Evolutionary conservation across 2,797 vertebrate genomes (phyloP), one percentile per base, ranked within the genome.

Genomic region (Rhynchonycteris naso): DNA sequence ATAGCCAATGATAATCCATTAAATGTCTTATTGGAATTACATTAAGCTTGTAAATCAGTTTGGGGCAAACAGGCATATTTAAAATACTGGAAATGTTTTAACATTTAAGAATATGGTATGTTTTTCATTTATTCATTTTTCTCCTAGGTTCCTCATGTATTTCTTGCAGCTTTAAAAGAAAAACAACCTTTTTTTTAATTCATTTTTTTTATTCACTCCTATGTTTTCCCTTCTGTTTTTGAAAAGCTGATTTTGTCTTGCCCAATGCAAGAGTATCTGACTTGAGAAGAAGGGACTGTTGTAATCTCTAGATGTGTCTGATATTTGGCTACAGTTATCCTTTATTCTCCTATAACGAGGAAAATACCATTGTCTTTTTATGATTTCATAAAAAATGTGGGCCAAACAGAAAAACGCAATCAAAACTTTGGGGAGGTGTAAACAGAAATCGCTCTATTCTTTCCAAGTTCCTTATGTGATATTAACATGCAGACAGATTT

Each of bases 301-400:
- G 98, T 98, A 98, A 97, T 98, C 97, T 97, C 97, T 98, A 98
- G 98, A 98, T 98, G 96, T 98, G 98, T 98, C 98, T 98, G 97
- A 98, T 98, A 98, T 98, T 98, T 98, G 99, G 98, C 98, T 79
- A 98, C 98, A 98, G 98, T 98, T 98, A 98, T 98, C 98, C 97
- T 97, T 98, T 97, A 98, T 98, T 99, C 98, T 99, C 99, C 98
- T 98, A 98, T 98, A 99, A 99, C 98, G 97, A 99, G 99, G 98
- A 98, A 98, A 99, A 99, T 98, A 99, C 98, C 99, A 99, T 99
- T 98, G 98, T 99, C 98, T 99, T 99, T 99, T 99, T 99, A 99
- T 99, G 97, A 99, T 99, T 99, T 99, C 99, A 99, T 99, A 99
- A 99, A 99, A 99, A 99, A 99, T 98, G 98, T 99, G 98, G 26